These are phyloP conservation scores for Eulemur albifrons DNA, from an alignment of 2,797 vertebrate genomes.

Conservation along the genomic window DNA sequence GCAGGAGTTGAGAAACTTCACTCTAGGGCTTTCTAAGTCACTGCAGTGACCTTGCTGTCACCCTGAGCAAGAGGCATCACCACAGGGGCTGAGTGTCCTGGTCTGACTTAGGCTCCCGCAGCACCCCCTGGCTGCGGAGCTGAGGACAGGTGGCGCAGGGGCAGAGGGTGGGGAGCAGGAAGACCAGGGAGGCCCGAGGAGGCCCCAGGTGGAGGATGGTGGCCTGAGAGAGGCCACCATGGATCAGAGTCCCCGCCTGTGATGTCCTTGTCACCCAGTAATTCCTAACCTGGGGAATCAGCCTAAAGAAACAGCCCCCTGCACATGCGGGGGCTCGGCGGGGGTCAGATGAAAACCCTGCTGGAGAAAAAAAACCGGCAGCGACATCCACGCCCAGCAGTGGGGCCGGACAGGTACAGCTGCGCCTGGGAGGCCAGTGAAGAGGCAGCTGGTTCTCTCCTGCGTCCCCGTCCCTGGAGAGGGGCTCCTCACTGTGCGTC, in stretches of 20 bases:
- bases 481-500: accelerated
- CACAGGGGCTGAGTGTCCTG: accelerated
- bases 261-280: not conserved
- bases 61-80: not conserved
- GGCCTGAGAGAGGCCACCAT: not conserved
- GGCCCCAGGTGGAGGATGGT: not conserved
- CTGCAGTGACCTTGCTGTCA: not conserved
- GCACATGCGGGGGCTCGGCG: not conserved
- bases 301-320: not conserved
- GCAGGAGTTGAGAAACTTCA: not conserved
- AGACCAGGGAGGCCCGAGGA: accelerated
- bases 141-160: not conserved
- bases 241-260: not conserved
- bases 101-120: not conserved
- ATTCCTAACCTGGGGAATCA: not conserved
- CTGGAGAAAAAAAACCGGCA: accelerated
- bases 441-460: not conserved
- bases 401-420: accelerated
- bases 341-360: not conserved
- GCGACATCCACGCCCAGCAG: no score
- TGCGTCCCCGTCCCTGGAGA: not conserved
- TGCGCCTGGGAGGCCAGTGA: accelerated
- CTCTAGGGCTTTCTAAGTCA: not conserved
- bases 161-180: not conserved
- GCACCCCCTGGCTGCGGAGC: not conserved